Base-by-base conservation (phyloP, 2,797 vertebrate genomes). In the Agapornis canus region DNA sequence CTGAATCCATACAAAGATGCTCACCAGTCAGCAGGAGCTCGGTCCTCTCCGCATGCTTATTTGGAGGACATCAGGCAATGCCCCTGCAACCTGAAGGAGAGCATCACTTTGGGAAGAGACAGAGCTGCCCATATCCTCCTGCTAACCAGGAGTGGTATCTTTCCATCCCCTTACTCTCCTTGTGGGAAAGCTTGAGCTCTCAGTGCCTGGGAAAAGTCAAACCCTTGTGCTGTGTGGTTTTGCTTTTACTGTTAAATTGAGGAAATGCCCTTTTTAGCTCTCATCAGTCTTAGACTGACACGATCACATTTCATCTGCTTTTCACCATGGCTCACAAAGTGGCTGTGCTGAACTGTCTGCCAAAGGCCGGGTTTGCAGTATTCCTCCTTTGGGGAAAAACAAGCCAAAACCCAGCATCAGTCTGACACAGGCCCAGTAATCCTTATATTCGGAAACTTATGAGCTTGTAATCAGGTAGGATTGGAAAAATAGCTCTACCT, bases 201-300 rank as follows among this genome's bases (percentile, higher is more conserved):
- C 27, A 6, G 23, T 60, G 66, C 29, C 21, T 5, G 5, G 40
- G 59, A 90, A 72, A 48, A 88, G 66, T 29, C 88, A 73, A 64
- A 45, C 0, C 0, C 5, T 70, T 79, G 66, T 59, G 77, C 56
- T 69, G 65, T 76, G 77, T 4, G 10, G 39, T 78, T 90, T 78
- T 66, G 31, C 54, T 43, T 71, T 52, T 78, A 2, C 49, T 51
- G 3, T 77, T 68, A 52, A 66, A 37, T 16, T 9, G 80, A 75
- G 60, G 68, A 86, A 82, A 48, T 82, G 75, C 51, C 90, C 90
- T 84, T 90, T 90, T 77, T 64, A 92, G 83, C 52, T 94, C 49
- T 89, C 27, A 4, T 82, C 88, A 71, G 48, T 29, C 66, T 77
- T 37, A 16, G 66, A 32, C 1, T 80, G 92, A 81, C 73, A 40